These are phyloP conservation scores for Ischnura elegans DNA, from an alignment of 2,888 invertebrate species.

Conservation along the genomic window DNA sequence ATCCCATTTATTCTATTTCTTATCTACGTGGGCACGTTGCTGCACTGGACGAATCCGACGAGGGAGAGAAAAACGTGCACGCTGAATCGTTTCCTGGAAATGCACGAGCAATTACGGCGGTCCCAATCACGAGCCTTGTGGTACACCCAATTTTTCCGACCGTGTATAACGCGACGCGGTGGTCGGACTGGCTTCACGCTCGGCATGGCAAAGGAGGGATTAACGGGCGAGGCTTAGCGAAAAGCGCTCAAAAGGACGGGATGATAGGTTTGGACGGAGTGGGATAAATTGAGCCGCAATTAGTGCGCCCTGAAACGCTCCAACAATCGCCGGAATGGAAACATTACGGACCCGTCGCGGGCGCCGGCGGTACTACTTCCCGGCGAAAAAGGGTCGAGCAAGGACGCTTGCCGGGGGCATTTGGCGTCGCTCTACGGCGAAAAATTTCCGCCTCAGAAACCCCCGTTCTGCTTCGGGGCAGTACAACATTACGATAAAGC, in stretches of 20 bases:
- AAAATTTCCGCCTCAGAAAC: neutral
- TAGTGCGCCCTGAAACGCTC: neutral
- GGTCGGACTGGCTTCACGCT: neutral
- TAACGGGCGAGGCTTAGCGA: neutral
- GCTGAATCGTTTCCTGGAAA: neutral
- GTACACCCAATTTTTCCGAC: neutral
- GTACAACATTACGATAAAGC: too few relatives aligned
- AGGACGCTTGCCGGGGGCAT: neutral
- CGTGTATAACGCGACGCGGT: neutral
- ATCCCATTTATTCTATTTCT: too few relatives aligned
- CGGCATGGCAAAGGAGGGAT: neutral
- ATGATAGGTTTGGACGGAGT: neutral
- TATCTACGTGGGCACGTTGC: too few relatives aligned
- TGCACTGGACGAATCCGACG: neutral
- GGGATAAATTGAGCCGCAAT: neutral
- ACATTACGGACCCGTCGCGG: too few relatives aligned
- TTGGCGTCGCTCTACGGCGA: neutral
- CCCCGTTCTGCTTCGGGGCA: neutral
- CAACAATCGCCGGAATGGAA: conserved; percentile 11
- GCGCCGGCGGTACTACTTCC: neutral
- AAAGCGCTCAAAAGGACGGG: neutral
- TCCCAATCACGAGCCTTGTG: neutral
- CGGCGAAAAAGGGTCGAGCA: neutral
- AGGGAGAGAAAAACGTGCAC: neutral
- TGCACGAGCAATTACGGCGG: neutral